Evolutionary conservation across 2,113 vertebrate species (phyloP), one percentile per base, ranked within the genome.

Genomic region (Eubucco bourcierii): DNA sequence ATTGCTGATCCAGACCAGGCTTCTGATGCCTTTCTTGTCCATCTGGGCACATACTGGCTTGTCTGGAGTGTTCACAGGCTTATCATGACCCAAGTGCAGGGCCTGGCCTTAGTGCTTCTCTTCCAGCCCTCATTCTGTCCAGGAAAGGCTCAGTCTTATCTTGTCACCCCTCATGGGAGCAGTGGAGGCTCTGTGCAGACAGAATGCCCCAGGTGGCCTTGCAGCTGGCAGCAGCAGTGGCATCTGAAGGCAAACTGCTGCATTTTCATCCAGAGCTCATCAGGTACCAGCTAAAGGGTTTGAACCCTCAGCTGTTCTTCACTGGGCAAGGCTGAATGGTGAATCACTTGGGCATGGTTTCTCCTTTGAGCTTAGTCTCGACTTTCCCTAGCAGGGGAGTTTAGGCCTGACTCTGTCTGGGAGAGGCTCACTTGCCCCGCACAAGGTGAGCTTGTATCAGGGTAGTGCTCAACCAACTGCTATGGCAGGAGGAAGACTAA

Each of bases 341-440:
- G 13, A 16, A 70, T 18, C n/a, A 31, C 10, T 63, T 59, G 12
- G 2, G 3, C 9, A 20, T 0, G 0, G 8, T 18, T 80, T 37
- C 27, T 61, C 70, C 56, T 63, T 74, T 46, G 16, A 13, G 15
- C 76, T 60, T 52, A 29, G 44, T 37, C 28, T 37, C 12, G 1
- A 5, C 9, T 90, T 82, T 80, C 77, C 29, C 15, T 27, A 23
- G 18, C 20, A 39, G 65, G n/a, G 47, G 33, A 66, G 70, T 64
- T 33, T 3, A 34, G n/a, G 44, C 74, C 68, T 18, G 37, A 46
- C 21, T n/a, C 41, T 44, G 8, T 68, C 79, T 64, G 37, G 52
- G 77, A 71, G 33, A 5, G 1, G 10, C 20, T 64, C 8, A 1
- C 59, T 41, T 55, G 14, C 14, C 29, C 25, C 52, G 5, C 24